Evolutionary conservation across 1,140 invertebrate species (phyloP).

Genomic region (Leptinotarsa lineolata): DNA sequence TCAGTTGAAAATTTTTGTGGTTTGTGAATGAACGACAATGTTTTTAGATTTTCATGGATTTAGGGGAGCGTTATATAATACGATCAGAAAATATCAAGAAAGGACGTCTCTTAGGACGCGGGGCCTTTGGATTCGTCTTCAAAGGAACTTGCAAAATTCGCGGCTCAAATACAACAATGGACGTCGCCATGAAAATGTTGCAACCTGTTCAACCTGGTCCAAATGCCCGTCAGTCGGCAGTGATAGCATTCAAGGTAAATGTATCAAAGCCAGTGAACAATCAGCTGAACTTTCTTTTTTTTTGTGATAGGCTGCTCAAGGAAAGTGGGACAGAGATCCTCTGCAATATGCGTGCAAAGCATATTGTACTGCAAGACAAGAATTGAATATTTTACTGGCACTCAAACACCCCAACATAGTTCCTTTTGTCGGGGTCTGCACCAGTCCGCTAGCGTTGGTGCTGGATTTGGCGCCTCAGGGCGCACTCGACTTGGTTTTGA

Average conservation of each 20-base stretch:
- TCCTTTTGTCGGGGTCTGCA: slow-evolving; percentile 86
- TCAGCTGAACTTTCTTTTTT: background rate
- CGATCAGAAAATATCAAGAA: slow-evolving; percentile 78
- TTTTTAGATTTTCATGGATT: slow-evolving; percentile 81
- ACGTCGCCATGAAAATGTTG: slow-evolving; percentile 94
- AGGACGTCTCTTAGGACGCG: slow-evolving; percentile 85
- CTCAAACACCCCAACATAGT: slow-evolving; percentile 91
- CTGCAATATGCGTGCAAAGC: slow-evolving; percentile 91
- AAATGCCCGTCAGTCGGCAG: slow-evolving; percentile 72
- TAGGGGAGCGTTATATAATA: slow-evolving; percentile 79
- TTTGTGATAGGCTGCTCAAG: slow-evolving; percentile 61
- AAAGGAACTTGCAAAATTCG: slow-evolving; percentile 74
- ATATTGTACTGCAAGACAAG: slow-evolving; percentile 93
- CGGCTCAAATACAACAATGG: slow-evolving; percentile 61
- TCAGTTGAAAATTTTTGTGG: too few species aligned
- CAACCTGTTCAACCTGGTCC: slow-evolving; percentile 89
- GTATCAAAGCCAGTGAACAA: background rate
- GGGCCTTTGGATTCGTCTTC: slow-evolving; percentile 97
- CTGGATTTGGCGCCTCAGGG: slow-evolving; percentile 91
- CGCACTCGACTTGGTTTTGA: slow-evolving; percentile 80
- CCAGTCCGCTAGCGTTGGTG: slow-evolving; percentile 87
- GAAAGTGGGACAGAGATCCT: slow-evolving; percentile 90
- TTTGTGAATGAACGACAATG: too few species aligned
- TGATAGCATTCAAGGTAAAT: slow-evolving; percentile 73
- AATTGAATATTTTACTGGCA: slow-evolving; percentile 85